These are phyloP conservation scores for Menidia menidia DNA, from an alignment of 2,797 vertebrate species.

Conservation along the genomic window DNA sequence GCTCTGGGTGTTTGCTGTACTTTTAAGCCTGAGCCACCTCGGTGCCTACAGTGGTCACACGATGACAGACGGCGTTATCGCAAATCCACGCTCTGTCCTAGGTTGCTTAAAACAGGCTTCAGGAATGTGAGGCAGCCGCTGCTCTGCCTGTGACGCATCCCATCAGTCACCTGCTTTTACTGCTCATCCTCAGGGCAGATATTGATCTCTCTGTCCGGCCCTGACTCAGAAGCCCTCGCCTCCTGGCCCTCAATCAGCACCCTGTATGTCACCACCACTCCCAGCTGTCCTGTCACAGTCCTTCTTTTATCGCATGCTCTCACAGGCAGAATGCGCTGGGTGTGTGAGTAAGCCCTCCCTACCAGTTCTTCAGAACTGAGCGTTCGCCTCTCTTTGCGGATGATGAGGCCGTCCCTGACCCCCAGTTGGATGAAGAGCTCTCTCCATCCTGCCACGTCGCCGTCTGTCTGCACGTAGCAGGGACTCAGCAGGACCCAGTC, in stretches of 20 bases:
- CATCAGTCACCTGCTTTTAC: constrained; percentile 49
- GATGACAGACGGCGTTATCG: constrained; percentile 13
- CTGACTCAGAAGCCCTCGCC: constrained; percentile 42
- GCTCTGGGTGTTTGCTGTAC: background rate
- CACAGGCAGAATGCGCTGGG: constrained; percentile 6
- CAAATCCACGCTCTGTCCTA: constrained; percentile 27
- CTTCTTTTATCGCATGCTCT: constrained; percentile 16
- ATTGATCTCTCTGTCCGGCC: constrained; percentile 35
- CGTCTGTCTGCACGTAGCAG: constrained; percentile 78
- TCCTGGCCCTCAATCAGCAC: constrained; percentile 57
- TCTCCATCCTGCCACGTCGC: constrained; percentile 80
- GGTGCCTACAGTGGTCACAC: background rate
- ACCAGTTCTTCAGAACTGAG: constrained; percentile 79
- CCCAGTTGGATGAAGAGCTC: constrained; percentile 80
- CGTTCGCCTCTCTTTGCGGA: constrained; percentile 78
- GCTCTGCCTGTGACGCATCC: constrained; percentile 9
- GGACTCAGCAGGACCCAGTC: constrained; percentile 83
- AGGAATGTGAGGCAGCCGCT: constrained; percentile 25
- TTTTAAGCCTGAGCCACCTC: constrained; percentile 5
- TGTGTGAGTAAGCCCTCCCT: constrained; percentile 42
- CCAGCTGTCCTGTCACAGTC: constrained; percentile 28
- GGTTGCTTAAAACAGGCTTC: constrained; percentile 49
- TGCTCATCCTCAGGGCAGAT: constrained; percentile 45
- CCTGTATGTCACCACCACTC: constrained; percentile 38
- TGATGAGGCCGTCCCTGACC: constrained; percentile 82